phyloP scores from a whole-genome alignment of 1,140 invertebrate genomes.

The Lutraria rhynchaena region DNA sequence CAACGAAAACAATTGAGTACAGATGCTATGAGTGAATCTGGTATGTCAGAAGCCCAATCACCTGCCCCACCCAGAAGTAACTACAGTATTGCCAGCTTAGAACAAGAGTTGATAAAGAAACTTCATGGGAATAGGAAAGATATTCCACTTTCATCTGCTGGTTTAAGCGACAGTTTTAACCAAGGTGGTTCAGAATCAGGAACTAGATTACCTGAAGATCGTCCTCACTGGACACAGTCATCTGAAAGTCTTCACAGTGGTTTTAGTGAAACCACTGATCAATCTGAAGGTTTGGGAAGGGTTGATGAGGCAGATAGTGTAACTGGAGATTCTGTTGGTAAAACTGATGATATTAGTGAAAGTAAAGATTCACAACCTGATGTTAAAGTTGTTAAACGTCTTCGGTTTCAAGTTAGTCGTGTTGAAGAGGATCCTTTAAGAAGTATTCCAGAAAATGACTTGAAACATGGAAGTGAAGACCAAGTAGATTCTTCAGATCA shows the following conservation, averaged over 20 bases:
- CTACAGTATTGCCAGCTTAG: constrained; percentile 60
- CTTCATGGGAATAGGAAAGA: constrained; percentile 63
- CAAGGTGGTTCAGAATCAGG: neutral
- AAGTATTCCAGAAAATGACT: constrained; percentile 2
- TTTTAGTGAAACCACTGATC: constrained; percentile 21
- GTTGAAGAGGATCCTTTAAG: constrained; percentile 68
- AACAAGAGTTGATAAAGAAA: constrained; percentile 68
- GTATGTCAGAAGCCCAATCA: constrained; percentile 30
- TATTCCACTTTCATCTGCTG: constrained; percentile 9
- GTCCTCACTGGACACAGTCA: constrained; percentile 52
- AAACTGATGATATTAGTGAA: neutral
- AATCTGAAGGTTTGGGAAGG: constrained; percentile 34
- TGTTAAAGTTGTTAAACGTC: constrained; percentile 41
- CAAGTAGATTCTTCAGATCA: neutral
- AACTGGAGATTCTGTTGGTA: neutral
- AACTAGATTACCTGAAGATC: constrained; percentile 33
- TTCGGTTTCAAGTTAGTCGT: constrained; percentile 65
- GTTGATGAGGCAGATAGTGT: constrained; percentile 9
- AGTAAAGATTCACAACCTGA: neutral
- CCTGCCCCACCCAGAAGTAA: constrained; percentile 45
- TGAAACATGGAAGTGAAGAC: neutral
- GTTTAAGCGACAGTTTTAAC: constrained; percentile 31
- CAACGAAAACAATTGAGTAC: constrained; percentile 24
- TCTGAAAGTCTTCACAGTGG: constrained; percentile 47
- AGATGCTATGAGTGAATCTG: constrained; percentile 33